Conservation (phyloP, 2,888 invertebrate species). For the Drosophila multiciliata region DNA sequence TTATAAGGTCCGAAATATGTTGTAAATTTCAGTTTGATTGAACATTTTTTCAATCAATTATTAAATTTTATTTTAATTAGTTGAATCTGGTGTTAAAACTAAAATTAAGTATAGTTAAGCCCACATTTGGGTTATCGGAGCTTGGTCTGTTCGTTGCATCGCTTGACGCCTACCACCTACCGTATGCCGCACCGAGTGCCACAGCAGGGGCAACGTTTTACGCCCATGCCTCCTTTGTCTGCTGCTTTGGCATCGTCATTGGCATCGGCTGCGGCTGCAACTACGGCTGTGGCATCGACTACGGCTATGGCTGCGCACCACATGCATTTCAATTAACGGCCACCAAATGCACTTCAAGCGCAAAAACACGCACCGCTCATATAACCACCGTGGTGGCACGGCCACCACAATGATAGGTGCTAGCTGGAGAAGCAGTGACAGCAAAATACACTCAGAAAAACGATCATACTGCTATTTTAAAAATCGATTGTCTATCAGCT, state of each 20-base stretch:
- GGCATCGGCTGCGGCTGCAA: slow-evolving; percentile 8
- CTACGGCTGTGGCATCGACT: background rate
- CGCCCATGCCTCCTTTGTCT: background rate
- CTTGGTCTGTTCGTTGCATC: slow-evolving; percentile 19
- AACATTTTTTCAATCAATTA: no score
- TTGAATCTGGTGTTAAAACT: no score
- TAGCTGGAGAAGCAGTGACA: slow-evolving; percentile 27
- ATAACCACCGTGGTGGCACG: slow-evolving; percentile 35
- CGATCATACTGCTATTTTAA: background rate
- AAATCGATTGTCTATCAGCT: background rate
- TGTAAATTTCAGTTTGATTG: no score
- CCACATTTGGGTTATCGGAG: no score
- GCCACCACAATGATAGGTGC: slow-evolving; percentile 31
- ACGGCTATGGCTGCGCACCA: slow-evolving; percentile 46
- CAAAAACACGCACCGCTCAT: slow-evolving; percentile 71
- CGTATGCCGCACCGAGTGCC: slow-evolving; percentile 3
- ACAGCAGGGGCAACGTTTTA: slow-evolving; percentile 19
- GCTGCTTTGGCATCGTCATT: slow-evolving; percentile 3
- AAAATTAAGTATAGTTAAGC: no score
- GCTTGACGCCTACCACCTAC: slow-evolving; percentile 5
- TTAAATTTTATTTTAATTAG: no score
- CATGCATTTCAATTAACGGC: slow-evolving; percentile 79
- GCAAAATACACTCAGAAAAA: slow-evolving; percentile 5
- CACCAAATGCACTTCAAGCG: slow-evolving; percentile 73
- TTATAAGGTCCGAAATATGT: no score